Evolutionary conservation across 1,140 invertebrate species (phyloP).

Genomic region (Telenomus remus): DNA sequence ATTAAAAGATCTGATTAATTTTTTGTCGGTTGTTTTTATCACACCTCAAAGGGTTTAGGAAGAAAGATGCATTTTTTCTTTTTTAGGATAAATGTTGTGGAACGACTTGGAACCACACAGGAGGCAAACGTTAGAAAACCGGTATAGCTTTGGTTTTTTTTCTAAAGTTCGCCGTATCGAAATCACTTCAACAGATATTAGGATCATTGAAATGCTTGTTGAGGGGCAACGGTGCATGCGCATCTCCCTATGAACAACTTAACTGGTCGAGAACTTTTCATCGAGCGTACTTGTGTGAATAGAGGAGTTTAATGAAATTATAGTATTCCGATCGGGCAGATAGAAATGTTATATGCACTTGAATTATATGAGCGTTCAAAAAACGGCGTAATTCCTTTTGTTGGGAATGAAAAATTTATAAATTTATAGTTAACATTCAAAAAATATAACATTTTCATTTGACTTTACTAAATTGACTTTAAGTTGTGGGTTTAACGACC

Average conservation of each 20-base stretch:
- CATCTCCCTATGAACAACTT: conserved; percentile 25
- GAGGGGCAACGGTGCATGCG: conserved; percentile 26
- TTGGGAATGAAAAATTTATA: no score
- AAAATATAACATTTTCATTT: no score
- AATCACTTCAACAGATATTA: conserved; percentile 49
- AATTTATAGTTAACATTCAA: no score
- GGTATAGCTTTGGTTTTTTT: not conserved
- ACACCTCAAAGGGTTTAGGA: no score
- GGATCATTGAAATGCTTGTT: conserved; percentile 35
- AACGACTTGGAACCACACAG: conserved; percentile 31
- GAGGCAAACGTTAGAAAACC: conserved; percentile 12
- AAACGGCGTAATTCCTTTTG: no score
- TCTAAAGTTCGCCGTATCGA: conserved; percentile 20
- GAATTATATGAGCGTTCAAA: no score
- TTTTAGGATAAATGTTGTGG: not conserved
- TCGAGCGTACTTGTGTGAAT: conserved; percentile 27
- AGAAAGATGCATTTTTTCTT: no score
- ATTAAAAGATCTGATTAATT: no score
- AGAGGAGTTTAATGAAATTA: conserved; percentile 37
- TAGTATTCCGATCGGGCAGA: not conserved
- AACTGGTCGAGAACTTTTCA: conserved; percentile 34
- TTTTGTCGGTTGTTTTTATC: no score
- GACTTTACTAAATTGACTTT: no score
- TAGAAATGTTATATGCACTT: no score
- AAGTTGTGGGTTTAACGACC: no score